Evolutionary conservation across 2,113 vertebrate genomes (phyloP).

Genomic region (Caracal caracal): DNA sequence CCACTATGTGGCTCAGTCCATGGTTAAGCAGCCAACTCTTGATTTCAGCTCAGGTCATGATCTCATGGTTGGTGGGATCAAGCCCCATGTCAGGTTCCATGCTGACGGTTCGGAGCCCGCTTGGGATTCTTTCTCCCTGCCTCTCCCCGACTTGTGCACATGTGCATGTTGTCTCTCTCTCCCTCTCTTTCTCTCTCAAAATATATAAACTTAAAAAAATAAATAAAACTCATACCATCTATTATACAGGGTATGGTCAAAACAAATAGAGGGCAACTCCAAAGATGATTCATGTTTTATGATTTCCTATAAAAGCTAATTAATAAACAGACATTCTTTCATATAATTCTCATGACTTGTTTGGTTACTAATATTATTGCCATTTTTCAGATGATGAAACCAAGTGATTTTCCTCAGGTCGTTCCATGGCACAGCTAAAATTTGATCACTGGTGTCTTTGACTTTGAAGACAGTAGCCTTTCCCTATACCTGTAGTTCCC

Average conservation of each 20-base stretch:
- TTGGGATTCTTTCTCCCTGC: no score
- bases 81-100: no score
- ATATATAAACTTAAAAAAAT: no score
- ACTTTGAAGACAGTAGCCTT: neutral
- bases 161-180: no score
- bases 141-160: no score
- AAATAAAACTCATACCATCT: neutral
- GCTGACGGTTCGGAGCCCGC: no score
- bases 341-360: neutral
- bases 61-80: no score
- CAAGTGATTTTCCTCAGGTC: neutral
- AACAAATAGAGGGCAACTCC: neutral
- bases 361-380: neutral
- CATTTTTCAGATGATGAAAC: neutral
- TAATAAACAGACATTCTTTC: neutral
- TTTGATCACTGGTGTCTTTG: neutral
- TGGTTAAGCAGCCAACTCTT: no score
- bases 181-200: no score
- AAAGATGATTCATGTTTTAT: neutral
- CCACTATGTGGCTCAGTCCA: no score
- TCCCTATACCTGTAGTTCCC: neutral
- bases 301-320: neutral
- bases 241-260: neutral
- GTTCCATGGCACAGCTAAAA: neutral
- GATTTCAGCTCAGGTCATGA: no score